Evolutionary conservation across 2,113 vertebrate species (phyloP).

Genomic region (Paramormyrops kingsleyae): DNA sequence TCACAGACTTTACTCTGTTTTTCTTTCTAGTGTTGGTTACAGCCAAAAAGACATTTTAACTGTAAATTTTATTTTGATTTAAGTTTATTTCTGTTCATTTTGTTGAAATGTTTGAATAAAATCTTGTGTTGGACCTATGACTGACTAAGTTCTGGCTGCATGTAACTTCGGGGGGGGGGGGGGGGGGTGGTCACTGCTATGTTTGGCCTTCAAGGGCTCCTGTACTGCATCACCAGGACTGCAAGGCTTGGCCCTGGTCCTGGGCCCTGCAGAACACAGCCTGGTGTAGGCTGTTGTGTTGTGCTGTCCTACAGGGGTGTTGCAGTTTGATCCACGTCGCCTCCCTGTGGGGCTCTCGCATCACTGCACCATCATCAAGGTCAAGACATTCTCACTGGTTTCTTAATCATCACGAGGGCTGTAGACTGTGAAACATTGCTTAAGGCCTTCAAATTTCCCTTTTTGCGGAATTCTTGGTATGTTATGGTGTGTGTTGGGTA

Average conservation of each 20-base stretch:
- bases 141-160: slow-evolving; percentile 22
- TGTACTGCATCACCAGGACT: neutral
- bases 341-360: neutral
- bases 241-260: neutral
- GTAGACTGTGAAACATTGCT: neutral
- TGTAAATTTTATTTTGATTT: slow-evolving; percentile 86
- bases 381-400: neutral
- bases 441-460: neutral
- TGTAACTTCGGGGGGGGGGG: neutral
- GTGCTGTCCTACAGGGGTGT: neutral
- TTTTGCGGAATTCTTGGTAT: neutral
- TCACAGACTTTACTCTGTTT: slow-evolving; percentile 52
- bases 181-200: neutral
- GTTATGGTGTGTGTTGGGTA: neutral
- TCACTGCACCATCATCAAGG: neutral
- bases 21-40: slow-evolving; percentile 82
- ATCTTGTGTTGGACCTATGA: slow-evolving; percentile 46
- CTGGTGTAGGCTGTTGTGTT: neutral
- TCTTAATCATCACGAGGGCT: neutral
- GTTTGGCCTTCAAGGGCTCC: neutral
- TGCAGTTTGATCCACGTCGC: neutral
- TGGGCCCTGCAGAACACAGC: neutral
- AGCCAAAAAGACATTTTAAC: slow-evolving; percentile 75
- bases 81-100: slow-evolving; percentile 81
- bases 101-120: slow-evolving; percentile 91